phyloP scores from a whole-genome alignment of 2,888 invertebrate genomes.

The Agrochola macilenta region DNA sequence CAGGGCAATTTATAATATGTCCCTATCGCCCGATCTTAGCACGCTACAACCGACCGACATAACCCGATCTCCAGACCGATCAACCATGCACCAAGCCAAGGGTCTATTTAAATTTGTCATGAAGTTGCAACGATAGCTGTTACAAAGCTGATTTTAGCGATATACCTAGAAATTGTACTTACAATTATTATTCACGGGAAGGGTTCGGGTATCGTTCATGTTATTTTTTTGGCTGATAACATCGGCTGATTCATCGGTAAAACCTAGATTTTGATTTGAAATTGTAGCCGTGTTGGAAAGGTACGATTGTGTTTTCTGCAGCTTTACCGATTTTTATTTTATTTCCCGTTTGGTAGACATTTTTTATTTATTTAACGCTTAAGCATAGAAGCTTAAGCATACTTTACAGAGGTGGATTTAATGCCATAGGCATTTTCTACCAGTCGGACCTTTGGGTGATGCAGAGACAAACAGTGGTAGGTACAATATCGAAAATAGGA shows the following conservation, averaged over 20 bases:
- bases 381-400: too few relatives aligned
- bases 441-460: too few relatives aligned
- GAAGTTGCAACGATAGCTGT: conserved; percentile 66
- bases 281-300: background rate
- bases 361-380: too few relatives aligned
- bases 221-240: conserved; percentile 57
- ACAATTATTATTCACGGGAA: conserved; percentile 78
- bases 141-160: conserved; percentile 74
- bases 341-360: too few relatives aligned
- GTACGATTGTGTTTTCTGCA: too few relatives aligned
- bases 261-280: conserved; percentile 42
- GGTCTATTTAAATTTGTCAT: conserved; percentile 66
- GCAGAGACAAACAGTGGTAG: too few relatives aligned
- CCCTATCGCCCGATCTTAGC: conserved; percentile 84
- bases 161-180: conserved; percentile 72
- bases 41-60: conserved; percentile 74
- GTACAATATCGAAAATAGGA: too few relatives aligned
- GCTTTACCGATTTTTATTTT: too few relatives aligned
- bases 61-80: conserved; percentile 27
- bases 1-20: conserved; percentile 90
- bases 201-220: conserved; percentile 70
- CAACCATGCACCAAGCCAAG: background rate
- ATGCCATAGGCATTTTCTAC: too few relatives aligned
- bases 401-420: too few relatives aligned
- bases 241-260: conserved; percentile 68